Evolutionary conservation across 30 jellyfish, hydroid and myxozoan genomes (phyloP).

Genomic region (Cassiopea andromeda): DNA sequence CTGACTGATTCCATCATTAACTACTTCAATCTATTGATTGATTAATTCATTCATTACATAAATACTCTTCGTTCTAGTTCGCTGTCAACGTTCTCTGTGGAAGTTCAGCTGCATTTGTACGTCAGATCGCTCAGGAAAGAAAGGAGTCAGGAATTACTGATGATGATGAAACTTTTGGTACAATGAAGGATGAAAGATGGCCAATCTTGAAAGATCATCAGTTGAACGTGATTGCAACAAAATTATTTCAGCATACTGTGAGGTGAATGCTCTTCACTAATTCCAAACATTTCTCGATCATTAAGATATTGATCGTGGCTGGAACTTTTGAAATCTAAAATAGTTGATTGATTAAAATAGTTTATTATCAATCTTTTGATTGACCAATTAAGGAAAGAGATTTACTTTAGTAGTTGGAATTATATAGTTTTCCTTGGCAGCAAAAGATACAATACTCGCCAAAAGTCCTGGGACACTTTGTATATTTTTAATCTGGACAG

Average conservation of each 20-base stretch:
- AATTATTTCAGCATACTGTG: slow-evolving; percentile 78
- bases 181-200: slow-evolving; percentile 81
- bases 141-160: slow-evolving; percentile 66
- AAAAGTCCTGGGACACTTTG: too few species aligned
- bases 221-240: slow-evolving; percentile 60
- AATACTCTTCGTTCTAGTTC: slow-evolving; percentile 31
- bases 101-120: slow-evolving; percentile 60
- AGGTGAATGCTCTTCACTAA: slow-evolving; percentile 7
- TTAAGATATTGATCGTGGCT: too few species aligned
- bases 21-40: background rate
- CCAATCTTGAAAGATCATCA: slow-evolving; percentile 69
- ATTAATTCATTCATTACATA: background rate
- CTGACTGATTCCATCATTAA: background rate
- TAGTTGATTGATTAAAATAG: too few species aligned
- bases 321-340: too few species aligned
- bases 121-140: slow-evolving; percentile 67
- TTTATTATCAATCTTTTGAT: too few species aligned
- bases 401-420: too few species aligned
- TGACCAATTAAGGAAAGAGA: too few species aligned
- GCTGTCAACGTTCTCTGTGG: slow-evolving; percentile 90
- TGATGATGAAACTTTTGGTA: slow-evolving; percentile 69
- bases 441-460: too few species aligned
- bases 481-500: too few species aligned
- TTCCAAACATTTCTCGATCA: background rate
- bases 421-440: too few species aligned